Evolutionary conservation across 2,113 vertebrate species (phyloP).

Genomic region (Ammodytes dubius): DNA sequence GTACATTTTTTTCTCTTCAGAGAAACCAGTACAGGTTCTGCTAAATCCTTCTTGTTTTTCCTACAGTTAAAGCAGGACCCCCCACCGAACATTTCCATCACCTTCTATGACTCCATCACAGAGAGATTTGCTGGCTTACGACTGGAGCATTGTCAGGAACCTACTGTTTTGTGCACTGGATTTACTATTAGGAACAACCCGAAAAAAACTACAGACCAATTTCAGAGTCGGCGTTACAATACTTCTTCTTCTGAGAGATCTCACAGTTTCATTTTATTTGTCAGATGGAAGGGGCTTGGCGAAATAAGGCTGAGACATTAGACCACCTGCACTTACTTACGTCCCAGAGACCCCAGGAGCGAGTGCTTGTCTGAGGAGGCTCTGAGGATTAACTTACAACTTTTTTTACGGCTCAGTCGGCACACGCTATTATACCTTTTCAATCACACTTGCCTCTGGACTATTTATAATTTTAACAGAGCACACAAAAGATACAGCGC

Average conservation of each 20-base stretch:
- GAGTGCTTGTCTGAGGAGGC: constrained; percentile 62
- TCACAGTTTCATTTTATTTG: constrained; percentile 65
- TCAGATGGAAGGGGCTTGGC: constrained; percentile 60
- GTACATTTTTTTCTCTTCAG: constrained; percentile 13
- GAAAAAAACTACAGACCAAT: neutral
- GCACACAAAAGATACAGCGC: constrained; percentile 24
- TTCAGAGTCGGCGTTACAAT: constrained; percentile 10
- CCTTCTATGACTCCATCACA: constrained; percentile 51
- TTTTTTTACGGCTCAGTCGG: constrained; percentile 75
- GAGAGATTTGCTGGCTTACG: constrained; percentile 40
- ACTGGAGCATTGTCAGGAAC: constrained; percentile 26
- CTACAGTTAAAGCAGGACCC: constrained; percentile 18
- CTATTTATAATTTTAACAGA: constrained; percentile 76
- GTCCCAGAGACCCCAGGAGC: constrained; percentile 65
- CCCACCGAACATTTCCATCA: constrained; percentile 23
- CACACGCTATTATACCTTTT: constrained; percentile 74
- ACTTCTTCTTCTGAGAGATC: constrained; percentile 44
- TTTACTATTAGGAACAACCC: constrained; percentile 18
- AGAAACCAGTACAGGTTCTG: neutral
- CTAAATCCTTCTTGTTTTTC: neutral
- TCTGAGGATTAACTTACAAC: constrained; percentile 78
- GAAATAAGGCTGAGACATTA: constrained; percentile 39
- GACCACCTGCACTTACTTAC: constrained; percentile 83
- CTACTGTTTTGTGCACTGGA: constrained; percentile 17
- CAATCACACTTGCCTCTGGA: constrained; percentile 74